Evolutionary conservation across 2,797 vertebrate species (phyloP), one percentile per base, ranked within the genome.

Genomic region (Ciconia nigra): DNA sequence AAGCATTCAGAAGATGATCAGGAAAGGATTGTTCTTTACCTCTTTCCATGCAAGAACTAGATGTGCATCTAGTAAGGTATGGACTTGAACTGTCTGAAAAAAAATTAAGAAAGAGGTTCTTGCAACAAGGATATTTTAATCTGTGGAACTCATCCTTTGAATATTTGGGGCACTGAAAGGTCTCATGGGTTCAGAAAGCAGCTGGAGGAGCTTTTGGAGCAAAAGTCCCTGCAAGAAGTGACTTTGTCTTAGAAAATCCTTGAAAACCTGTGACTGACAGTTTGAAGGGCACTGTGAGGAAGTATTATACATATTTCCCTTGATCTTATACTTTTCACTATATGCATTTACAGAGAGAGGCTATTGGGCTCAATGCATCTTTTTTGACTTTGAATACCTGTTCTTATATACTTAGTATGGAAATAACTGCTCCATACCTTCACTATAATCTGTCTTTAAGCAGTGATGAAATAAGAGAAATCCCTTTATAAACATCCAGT

Each of bases 41-140:
- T 58, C 7, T 37, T 49, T 70, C 20, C 7, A 28, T 61, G 25
- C 11, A 24, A 47, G 35, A 70, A 44, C 2, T 39, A 51, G 16
- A 31, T 3, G 3, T 24, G 4, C 1, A 19, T 24, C 10, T 67
- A 52, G 2, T 58, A 51, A 66, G 10, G 5, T 42, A 13, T 63
- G 39, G 9, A 42, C 11, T 1, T 28, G 4, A 46, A 57, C 44
- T 28, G 2, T 7, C 26, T 19, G 9, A 2, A 18, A 24, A 46
- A 35, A 55, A 59, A 13, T 2, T 20, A 51, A 58, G 2, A 14
- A 58, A 11, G 4, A 10, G 0, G 1, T 35, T 33, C 15, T 70
- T 78, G 5, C 7, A 49, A 42, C 33, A 46, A 41, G 5, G 46
- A 20, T 46, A 63, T 54, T 66, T 82, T 49, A 41, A 61, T 51